phyloP scores from a whole-genome alignment of 1,140 invertebrate species.

The Caenorhabditis remanei region DNA sequence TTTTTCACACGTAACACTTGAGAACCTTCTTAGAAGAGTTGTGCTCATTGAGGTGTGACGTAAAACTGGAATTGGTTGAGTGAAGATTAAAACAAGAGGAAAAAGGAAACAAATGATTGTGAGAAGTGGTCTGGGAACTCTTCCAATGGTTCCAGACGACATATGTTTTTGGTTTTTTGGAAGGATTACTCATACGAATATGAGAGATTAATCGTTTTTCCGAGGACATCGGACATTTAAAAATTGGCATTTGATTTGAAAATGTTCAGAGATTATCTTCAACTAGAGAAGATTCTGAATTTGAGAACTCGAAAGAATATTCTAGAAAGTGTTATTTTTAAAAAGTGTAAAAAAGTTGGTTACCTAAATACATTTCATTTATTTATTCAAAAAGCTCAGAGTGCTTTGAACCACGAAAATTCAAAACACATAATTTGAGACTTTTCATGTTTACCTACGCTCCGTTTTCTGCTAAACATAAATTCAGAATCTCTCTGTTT shows the following conservation, averaged over 20 bases:
- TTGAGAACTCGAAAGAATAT: neutral
- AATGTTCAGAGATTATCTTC: neutral
- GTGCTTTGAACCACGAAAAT: neutral
- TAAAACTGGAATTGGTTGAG: neutral
- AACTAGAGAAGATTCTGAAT: no score
- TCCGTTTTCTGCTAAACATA: neutral
- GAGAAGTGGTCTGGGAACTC: neutral
- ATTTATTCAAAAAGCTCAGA: neutral
- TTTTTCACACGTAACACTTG: conserved; percentile 17
- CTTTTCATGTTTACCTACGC: neutral
- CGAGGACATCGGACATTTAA: conserved; percentile 10
- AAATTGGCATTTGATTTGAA: neutral
- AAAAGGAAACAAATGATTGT: neutral
- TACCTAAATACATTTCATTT: neutral
- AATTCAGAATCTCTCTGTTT: neutral
- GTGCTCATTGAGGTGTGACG: conserved; percentile 19
- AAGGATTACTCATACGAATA: neutral
- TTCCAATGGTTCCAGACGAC: neutral
- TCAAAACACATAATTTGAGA: neutral
- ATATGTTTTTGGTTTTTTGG: neutral
- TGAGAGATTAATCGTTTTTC: conserved; percentile 23
- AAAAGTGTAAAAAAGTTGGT: neutral
- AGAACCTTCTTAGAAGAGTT: neutral
- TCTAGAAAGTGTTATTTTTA: neutral
- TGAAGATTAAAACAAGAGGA: neutral